These are phyloP conservation scores for Xyliphius kryptos DNA, from an alignment of 2,113 vertebrate genomes.

Conservation along the genomic window DNA sequence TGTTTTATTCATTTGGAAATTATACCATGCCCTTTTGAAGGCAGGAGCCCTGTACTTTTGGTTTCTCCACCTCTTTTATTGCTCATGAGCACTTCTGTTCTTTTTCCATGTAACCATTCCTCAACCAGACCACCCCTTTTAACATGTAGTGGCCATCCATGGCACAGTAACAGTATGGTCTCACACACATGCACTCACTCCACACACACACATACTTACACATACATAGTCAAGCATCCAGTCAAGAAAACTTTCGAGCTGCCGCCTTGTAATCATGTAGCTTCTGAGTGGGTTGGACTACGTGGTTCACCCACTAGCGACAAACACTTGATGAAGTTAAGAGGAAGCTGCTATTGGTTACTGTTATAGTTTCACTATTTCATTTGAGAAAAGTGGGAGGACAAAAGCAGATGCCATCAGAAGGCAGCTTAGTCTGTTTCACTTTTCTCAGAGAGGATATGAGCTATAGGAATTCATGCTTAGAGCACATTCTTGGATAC, in stretches of 20 bases:
- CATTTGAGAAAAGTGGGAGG: no score
- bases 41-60: conserved; percentile 67
- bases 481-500: background rate
- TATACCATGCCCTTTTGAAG: conserved; percentile 50
- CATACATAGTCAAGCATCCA: no score
- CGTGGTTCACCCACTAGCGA: conserved; percentile 62
- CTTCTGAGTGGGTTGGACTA: conserved; percentile 51
- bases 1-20: conserved; percentile 36
- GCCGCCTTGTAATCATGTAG: conserved; percentile 70
- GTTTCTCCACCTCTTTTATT: conserved; percentile 59
- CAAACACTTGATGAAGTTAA: conserved; percentile 70
- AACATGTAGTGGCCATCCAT: conserved; percentile 34
- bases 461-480: background rate
- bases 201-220: conserved; percentile 13
- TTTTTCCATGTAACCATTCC: conserved; percentile 32
- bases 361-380: conserved; percentile 50
- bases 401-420: no score
- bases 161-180: conserved; percentile 34
- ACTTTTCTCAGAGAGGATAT: no score
- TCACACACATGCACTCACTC: no score
- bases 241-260: conserved; percentile 40
- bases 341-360: conserved; percentile 63
- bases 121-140: conserved; percentile 33
- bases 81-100: conserved; percentile 54
- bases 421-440: no score